Base-by-base conservation (phyloP, 2,113 vertebrate species). In the Leucoraja erinaceus region DNA sequence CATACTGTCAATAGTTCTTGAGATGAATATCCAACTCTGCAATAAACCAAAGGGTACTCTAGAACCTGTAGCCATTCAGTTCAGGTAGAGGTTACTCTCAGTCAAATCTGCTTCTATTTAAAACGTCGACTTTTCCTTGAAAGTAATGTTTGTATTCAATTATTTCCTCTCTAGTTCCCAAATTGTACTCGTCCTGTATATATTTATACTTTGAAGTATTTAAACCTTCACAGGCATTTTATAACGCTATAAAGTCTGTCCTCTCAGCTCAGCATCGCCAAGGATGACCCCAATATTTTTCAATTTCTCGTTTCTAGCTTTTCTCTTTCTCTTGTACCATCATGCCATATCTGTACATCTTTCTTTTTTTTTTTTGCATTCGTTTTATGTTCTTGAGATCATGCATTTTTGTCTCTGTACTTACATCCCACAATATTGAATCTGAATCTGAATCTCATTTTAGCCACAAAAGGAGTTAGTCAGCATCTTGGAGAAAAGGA, bases 141-240 rank as follows among this genome's bases (percentile, higher is more conserved):
- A 88, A 88, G 59, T 63, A 31, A 88, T 63, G 28, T 88, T 88
- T 63, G 61, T 18, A n/a, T 88, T 88, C 59, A 88, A 33, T 63
- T 31, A 31, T 88, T n/a, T 88, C 14, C 12, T 56, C 56, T 88
- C 28, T 14, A 63, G 28, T 66, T 88, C 59, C n/a, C 31, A 11
- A 31, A 59, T 63, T 56, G 18, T 47, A 79, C 33, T 47, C 7
- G 3, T 84, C 56, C 54, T 84, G 22, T 86, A 56, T 59, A 16
- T 63, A 61, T 86, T 86, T 86, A 88, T 31, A 61, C 0, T 31
- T 86, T 61, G 14, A 31, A 61, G 28, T 61, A 16, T 88, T 86
- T 88, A 88, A 63, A 63, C 18, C 54, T 28, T 47, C 25, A 11
- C 22, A 10, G 47, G n/a, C n/a, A n/a, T n/a, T 83, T 83, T 56